A percentile compares a stretch with the other conserved stretches of the same genome.
Conservation (phyloP, 2,888 invertebrate species). For the Ferdinandea cuprea region DNA sequence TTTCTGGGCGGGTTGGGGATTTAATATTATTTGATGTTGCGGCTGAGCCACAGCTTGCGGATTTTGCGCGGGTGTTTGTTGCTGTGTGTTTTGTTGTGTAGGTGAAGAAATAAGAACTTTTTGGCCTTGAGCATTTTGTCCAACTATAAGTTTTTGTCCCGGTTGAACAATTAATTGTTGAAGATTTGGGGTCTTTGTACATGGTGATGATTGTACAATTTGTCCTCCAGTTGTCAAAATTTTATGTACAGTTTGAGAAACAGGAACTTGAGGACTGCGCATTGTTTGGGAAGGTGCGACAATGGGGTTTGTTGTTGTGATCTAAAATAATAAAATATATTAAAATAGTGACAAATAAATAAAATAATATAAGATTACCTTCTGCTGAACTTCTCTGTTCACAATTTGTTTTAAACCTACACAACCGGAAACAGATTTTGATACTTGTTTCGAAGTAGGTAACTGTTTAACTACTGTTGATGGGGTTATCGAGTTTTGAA, state of each 20-base stretch:
- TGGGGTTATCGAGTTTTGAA: constrained; percentile 37
- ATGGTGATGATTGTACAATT: constrained; percentile 57
- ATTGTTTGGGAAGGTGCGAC: constrained; percentile 54
- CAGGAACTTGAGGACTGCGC: constrained; percentile 73
- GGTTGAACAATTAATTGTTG: constrained; percentile 82
- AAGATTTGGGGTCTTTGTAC: constrained; percentile 76
- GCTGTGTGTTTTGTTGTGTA: constrained; percentile 72
- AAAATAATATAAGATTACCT: constrained; percentile 75
- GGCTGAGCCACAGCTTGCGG: constrained; percentile 54
- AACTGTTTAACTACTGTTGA: constrained; percentile 79
- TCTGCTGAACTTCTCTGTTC: constrained; percentile 76
- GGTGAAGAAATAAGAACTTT: constrained; percentile 82
- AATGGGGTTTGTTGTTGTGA: constrained; percentile 53
- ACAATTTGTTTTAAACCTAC: constrained; percentile 73
- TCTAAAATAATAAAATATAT: constrained; percentile 10
- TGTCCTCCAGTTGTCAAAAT: constrained; percentile 76
- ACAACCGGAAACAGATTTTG: constrained; percentile 74
- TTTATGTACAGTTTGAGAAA: constrained; percentile 77
- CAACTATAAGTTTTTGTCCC: constrained; percentile 81
- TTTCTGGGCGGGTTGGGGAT: constrained; percentile 80
- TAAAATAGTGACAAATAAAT: constrained; percentile 1
- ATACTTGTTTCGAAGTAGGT: constrained; percentile 79
- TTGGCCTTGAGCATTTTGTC: constrained; percentile 82
- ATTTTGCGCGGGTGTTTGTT: constrained; percentile 57
- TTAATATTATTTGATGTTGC: constrained; percentile 76